phyloP scores from a whole-genome alignment of 2,113 vertebrate genomes.

The Isichthys henryi region DNA sequence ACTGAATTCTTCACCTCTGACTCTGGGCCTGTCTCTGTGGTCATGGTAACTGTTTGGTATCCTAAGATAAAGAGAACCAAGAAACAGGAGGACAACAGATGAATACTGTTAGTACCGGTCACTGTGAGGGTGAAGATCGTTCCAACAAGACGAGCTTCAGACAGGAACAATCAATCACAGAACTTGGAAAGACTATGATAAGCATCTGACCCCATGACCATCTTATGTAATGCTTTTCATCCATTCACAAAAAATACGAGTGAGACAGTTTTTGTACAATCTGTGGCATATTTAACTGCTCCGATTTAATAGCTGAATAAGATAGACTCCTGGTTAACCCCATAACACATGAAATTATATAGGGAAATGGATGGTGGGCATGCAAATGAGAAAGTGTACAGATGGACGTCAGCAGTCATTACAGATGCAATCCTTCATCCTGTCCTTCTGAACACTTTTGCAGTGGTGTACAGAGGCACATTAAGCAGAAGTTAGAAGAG shows the following conservation, averaged over 20 bases:
- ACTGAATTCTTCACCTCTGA: slow-evolving; percentile 63
- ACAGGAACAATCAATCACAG: neutral
- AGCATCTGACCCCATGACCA: neutral
- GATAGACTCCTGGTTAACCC: no score
- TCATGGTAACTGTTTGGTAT: slow-evolving; percentile 65
- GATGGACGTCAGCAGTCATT: neutral
- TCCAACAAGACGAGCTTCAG: neutral
- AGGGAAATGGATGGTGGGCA: neutral
- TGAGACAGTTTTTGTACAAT: neutral
- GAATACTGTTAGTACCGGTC: neutral
- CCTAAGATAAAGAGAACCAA: slow-evolving; percentile 34
- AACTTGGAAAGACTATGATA: neutral
- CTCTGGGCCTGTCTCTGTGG: slow-evolving; percentile 64
- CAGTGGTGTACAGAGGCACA: neutral
- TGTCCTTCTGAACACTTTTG: neutral
- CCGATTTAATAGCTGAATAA: neutral
- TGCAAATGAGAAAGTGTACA: neutral
- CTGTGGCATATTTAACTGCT: neutral
- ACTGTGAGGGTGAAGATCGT: neutral
- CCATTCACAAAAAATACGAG: neutral
- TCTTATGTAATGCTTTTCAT: neutral
- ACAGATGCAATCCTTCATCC: neutral
- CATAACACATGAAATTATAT: neutral
- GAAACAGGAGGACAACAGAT: neutral
- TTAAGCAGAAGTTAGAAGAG: neutral